phyloP scores from a whole-genome alignment of 2,888 invertebrate genomes.

The Strigamia crassipes region DNA sequence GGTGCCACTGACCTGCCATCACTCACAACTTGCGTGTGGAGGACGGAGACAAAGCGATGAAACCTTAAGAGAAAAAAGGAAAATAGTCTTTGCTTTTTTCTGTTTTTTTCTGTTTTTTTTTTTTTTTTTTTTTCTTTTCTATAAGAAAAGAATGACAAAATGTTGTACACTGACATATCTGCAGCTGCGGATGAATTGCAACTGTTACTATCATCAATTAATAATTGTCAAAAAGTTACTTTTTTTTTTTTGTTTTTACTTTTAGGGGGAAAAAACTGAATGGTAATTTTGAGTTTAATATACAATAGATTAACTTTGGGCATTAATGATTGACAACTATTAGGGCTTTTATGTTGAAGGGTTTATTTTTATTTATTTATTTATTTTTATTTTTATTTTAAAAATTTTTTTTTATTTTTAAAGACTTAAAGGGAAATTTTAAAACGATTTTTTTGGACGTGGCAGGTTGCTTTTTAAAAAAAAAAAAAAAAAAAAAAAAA shows the following conservation, averaged over 20 bases:
- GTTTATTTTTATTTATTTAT: background rate
- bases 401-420: too few relatives aligned
- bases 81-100: background rate
- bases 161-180: background rate
- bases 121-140: background rate
- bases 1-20: slow-evolving; percentile 16
- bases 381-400: background rate
- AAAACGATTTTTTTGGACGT: too few relatives aligned
- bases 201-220: slow-evolving; percentile 15
- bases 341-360: background rate
- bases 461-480: too few relatives aligned
- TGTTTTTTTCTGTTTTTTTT: background rate
- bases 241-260: background rate
- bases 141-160: slow-evolving; percentile 11
- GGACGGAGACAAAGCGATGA: slow-evolving; percentile 21
- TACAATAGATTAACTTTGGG: background rate
- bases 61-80: slow-evolving; percentile 8
- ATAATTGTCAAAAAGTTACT: background rate
- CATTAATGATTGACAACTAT: background rate
- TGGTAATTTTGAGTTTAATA: background rate
- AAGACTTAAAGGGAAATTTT: too few relatives aligned
- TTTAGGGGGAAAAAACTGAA: background rate
- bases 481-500: too few relatives aligned
- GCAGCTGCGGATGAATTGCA: slow-evolving; percentile 2
- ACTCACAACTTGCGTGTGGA: slow-evolving; percentile 21